These are phyloP conservation scores for Drosophila oshimai DNA, from an alignment of 1,140 invertebrate genomes.

Conservation along the genomic window DNA sequence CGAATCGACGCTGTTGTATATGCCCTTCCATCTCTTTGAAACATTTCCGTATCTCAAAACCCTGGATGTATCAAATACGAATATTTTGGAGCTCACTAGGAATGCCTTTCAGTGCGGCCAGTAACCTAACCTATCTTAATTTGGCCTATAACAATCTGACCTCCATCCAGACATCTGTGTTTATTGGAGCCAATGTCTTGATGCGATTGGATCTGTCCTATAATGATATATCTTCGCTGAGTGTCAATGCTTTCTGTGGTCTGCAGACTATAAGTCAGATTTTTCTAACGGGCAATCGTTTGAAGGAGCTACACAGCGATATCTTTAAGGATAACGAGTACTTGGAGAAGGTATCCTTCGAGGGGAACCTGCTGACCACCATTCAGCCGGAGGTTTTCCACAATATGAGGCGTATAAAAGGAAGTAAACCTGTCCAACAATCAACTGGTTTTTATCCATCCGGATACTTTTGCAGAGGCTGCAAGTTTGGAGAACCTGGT, in stretches of 20 bases:
- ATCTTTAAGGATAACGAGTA: conserved; percentile 73
- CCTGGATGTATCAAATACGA: conserved; percentile 70
- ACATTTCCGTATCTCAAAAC: conserved; percentile 65
- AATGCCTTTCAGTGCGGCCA: conserved; percentile 76
- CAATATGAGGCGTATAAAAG: conserved; percentile 60
- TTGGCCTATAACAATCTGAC: conserved; percentile 73
- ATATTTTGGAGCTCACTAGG: conserved; percentile 66
- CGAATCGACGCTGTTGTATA: conserved; percentile 69
- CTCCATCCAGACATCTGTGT: conserved; percentile 69
- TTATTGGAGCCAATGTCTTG: conserved; percentile 66
- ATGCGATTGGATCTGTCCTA: conserved; percentile 71
- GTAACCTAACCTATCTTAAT: conserved; percentile 66
- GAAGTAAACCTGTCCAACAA: conserved; percentile 75
- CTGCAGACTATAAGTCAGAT: conserved; percentile 62
- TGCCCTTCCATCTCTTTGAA: conserved; percentile 76
- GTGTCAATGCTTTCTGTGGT: conserved; percentile 71
- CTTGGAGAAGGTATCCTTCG: conserved; percentile 61
- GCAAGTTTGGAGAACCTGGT: conserved; percentile 64
- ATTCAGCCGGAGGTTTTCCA: conserved; percentile 72
- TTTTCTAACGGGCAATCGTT: conserved; percentile 55
- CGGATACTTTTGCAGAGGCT: conserved; percentile 68
- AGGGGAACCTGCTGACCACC: conserved; percentile 59
- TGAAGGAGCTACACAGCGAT: conserved; percentile 60
- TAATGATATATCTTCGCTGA: conserved; percentile 59
- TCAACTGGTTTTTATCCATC: conserved; percentile 53